phyloP scores from a whole-genome alignment of 2,797 vertebrate genomes.

The Mastacembelus armatus region DNA sequence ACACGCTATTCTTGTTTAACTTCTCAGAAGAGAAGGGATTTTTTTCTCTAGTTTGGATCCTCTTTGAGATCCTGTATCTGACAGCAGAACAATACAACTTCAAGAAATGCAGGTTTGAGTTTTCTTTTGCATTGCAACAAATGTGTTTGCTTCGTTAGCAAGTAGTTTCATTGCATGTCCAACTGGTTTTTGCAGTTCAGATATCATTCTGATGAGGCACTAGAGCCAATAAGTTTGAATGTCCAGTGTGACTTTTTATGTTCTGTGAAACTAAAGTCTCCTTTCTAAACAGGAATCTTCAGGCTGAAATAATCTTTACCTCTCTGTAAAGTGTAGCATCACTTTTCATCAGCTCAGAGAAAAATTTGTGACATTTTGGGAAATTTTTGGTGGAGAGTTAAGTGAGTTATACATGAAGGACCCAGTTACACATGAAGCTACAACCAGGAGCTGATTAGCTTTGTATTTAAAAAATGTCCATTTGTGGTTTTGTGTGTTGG shows the following conservation, averaged over 20 bases:
- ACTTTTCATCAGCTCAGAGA: too few species aligned
- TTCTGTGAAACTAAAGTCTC: background rate
- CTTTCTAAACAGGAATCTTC: background rate
- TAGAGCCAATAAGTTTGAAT: background rate
- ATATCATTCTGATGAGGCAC: background rate
- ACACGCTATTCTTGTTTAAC: slow-evolving; percentile 29
- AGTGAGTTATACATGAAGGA: too few species aligned
- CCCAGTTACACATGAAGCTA: background rate
- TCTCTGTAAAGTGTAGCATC: background rate
- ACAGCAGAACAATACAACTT: slow-evolving; percentile 46
- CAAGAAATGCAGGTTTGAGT: slow-evolving; percentile 83
- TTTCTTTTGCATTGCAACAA: slow-evolving; percentile 19
- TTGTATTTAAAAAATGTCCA: too few species aligned
- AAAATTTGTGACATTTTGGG: too few species aligned
- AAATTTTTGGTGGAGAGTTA: too few species aligned
- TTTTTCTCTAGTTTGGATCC: slow-evolving; percentile 48
- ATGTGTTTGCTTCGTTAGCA: background rate
- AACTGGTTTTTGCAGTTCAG: background rate
- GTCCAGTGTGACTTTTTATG: background rate
- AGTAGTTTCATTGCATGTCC: background rate
- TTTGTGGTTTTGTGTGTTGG: too few species aligned
- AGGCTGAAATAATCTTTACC: background rate
- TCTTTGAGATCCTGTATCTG: slow-evolving; percentile 37
- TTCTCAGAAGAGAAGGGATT: slow-evolving; percentile 29
- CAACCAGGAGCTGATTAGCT: background rate